A percentile compares a stretch with the other conserved stretches of the same genome.
Evolutionary conservation across 2,888 invertebrate genomes (phyloP).

Genomic region (Drosophila greeni): DNA sequence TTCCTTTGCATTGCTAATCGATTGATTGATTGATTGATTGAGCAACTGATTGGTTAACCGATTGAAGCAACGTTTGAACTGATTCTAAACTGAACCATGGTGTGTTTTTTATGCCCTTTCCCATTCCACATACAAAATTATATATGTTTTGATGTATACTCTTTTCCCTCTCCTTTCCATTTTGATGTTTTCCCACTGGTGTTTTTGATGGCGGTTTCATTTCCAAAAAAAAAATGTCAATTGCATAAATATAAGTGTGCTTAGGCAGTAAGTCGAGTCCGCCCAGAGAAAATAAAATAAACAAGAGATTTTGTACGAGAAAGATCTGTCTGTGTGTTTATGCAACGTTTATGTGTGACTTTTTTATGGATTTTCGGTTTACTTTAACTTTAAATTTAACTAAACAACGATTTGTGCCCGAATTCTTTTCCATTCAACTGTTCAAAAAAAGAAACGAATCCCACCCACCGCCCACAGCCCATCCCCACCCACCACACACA

Average conservation of each 20-base stretch:
- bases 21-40: slow-evolving; percentile 41
- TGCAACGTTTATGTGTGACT: slow-evolving; percentile 78
- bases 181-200: slow-evolving; percentile 26
- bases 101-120: slow-evolving; percentile 28
- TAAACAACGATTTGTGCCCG: slow-evolving; percentile 35
- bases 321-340: slow-evolving; percentile 59
- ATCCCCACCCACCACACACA: slow-evolving; percentile 33
- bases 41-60: slow-evolving; percentile 56
- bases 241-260: slow-evolving; percentile 22
- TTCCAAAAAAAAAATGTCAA: slow-evolving; percentile 3
- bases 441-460: slow-evolving; percentile 35
- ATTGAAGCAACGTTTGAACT: slow-evolving; percentile 63
- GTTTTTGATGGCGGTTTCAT: slow-evolving; percentile 15
- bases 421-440: slow-evolving; percentile 55
- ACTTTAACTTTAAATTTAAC: slow-evolving; percentile 37
- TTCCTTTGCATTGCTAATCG: slow-evolving; percentile 58
- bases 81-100: slow-evolving; percentile 52
- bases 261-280: slow-evolving; percentile 13
- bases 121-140: slow-evolving; percentile 25
- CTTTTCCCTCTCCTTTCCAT: slow-evolving; percentile 7
- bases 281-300: slow-evolving; percentile 4
- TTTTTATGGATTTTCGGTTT: slow-evolving; percentile 41
- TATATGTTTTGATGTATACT: slow-evolving; percentile 48
- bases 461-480: slow-evolving; percentile 34
- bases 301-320: neutral